Conservation (phyloP, 1,140 invertebrate genomes). For the Ridgeia piscesae region DNA sequence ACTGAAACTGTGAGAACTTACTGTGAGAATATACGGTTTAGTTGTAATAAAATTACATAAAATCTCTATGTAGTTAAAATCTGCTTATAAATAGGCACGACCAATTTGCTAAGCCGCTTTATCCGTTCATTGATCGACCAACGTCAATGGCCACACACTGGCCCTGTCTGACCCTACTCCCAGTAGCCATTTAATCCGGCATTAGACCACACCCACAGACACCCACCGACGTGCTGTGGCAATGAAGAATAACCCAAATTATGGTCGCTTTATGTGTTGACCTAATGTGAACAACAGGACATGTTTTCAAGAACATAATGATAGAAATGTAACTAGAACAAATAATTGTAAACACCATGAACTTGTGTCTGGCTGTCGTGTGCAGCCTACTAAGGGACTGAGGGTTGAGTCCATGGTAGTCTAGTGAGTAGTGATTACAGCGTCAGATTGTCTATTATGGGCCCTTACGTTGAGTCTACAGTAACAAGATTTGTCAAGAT, state of each 20-base stretch:
- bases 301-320: neutral
- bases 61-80: neutral
- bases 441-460: too few species aligned
- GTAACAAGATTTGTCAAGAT: too few species aligned
- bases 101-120: neutral
- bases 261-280: neutral
- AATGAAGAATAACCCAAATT: neutral
- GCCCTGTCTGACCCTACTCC: neutral
- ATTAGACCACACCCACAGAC: neutral
- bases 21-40: neutral
- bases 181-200: neutral
- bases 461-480: too few species aligned
- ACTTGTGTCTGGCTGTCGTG: too few species aligned
- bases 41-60: neutral
- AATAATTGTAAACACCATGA: too few species aligned
- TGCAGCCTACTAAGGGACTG: too few species aligned
- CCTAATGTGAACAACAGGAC: neutral
- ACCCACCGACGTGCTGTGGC: neutral
- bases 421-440: too few species aligned
- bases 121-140: neutral
- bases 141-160: neutral
- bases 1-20: neutral
- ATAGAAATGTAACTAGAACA: too few species aligned
- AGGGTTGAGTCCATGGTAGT: too few species aligned
- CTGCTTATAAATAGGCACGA: neutral